These are phyloP conservation scores for Urocolius indicus DNA, from an alignment of 2,113 vertebrate species.

Conservation along the genomic window DNA sequence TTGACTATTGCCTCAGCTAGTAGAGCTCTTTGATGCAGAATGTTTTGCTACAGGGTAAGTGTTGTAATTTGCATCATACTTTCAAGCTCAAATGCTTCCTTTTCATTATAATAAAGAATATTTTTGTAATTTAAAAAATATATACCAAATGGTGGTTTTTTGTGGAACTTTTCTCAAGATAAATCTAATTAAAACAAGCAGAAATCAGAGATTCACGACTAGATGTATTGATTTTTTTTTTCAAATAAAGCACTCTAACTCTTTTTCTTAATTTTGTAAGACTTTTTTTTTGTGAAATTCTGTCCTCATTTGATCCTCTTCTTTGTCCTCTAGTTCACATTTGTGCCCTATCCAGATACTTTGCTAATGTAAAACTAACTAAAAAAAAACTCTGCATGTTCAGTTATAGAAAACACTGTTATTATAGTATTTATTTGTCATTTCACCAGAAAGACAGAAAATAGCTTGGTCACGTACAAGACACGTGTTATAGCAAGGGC, in stretches of 20 bases:
- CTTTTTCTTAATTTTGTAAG: background rate
- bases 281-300: background rate
- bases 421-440: background rate
- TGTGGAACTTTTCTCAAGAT: background rate
- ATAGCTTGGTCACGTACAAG: background rate
- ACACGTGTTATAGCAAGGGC: fast-evolving
- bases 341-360: background rate
- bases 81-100: background rate
- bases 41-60: constrained; percentile 58
- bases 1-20: background rate
- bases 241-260: background rate
- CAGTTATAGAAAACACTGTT: background rate
- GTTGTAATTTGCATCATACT: constrained; percentile 64
- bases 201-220: background rate
- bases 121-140: background rate
- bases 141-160: background rate
- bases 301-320: background rate
- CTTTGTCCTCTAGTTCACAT: background rate
- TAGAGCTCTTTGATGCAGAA: constrained; percentile 53
- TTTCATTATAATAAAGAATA: background rate
- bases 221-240: background rate
- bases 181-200: background rate
- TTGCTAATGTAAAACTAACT: background rate
- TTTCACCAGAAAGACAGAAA: background rate
- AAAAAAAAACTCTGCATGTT: background rate